A percentile compares a stretch with the other conserved stretches of the same genome.
phyloP scores from a whole-genome alignment of 2,888 invertebrate genomes.

The Ramazzottius varieornatus region DNA sequence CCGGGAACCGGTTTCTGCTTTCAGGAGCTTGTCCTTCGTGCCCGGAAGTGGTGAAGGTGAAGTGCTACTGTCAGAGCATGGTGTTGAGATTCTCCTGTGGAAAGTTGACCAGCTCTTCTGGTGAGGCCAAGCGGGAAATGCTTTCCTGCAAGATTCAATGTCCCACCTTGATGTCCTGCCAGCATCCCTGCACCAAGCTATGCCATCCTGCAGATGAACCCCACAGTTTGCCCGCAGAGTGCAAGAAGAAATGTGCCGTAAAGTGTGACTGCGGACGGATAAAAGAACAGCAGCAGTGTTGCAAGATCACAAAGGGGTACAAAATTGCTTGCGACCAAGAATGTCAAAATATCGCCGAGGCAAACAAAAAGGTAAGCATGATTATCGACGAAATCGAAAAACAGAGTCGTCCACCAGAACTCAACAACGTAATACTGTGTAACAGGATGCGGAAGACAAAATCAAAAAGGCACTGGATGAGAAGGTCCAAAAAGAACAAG shows the following conservation, averaged over 20 bases:
- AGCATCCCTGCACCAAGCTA: conserved; percentile 35
- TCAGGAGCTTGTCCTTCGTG: conserved; percentile 53
- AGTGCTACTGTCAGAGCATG: conserved; percentile 56
- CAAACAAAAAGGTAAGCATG: conserved; percentile 11
- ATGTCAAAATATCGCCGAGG: conserved; percentile 11
- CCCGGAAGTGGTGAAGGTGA: conserved; percentile 35
- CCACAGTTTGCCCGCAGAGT: conserved; percentile 30
- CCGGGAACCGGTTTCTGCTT: too few relatives aligned
- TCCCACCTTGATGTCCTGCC: conserved; percentile 48
- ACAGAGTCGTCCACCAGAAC: too few relatives aligned
- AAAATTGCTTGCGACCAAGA: conserved; percentile 11
- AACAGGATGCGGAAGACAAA: conserved; percentile 12
- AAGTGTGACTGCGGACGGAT: conserved; percentile 48
- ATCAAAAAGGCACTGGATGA: conserved; percentile 15
- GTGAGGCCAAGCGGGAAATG: conserved; percentile 23
- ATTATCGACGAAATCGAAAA: too few relatives aligned
- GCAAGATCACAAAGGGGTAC: conserved; percentile 10
- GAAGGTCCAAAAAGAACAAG: conserved; percentile 17
- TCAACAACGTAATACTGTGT: too few relatives aligned
- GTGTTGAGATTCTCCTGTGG: conserved; percentile 46
- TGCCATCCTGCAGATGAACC: conserved; percentile 18
- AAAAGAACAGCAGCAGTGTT: conserved; percentile 42
- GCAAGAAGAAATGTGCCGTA: conserved; percentile 50
- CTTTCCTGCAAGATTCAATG: conserved; percentile 55
- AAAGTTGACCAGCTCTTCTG: conserved; percentile 31